These are phyloP conservation scores for Octomys mimax DNA, from an alignment of 2,797 vertebrate genomes.

Conservation along the genomic window DNA sequence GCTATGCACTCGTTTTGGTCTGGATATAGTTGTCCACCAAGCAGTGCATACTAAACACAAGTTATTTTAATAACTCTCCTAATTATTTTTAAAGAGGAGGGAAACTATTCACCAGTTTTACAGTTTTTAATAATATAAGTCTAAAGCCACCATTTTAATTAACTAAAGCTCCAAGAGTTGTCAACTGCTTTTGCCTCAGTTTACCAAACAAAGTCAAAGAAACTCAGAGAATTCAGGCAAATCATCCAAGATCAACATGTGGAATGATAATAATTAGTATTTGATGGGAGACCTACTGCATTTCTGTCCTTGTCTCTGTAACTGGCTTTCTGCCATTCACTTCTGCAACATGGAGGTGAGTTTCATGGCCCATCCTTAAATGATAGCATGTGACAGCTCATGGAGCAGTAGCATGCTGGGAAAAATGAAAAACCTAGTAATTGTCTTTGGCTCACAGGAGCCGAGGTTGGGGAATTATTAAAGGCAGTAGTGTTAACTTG, in stretches of 20 bases:
- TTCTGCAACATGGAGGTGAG: not conserved
- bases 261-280: conserved; percentile 37
- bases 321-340: conserved; percentile 15
- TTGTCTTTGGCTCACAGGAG: conserved; percentile 43
- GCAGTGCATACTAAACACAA: not conserved
- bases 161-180: conserved; percentile 13
- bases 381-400: not conserved
- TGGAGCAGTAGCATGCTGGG: not conserved
- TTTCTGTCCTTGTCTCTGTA: conserved; percentile 3
- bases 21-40: conserved; percentile 15
- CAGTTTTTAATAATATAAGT: conserved; percentile 25
- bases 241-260: conserved; percentile 13
- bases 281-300: not conserved
- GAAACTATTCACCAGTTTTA: conserved; percentile 35
- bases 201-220: conserved; percentile 63
- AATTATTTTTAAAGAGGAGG: conserved; percentile 29
- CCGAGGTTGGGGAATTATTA: not conserved
- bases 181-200: conserved; percentile 32
- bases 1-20: conserved; percentile 9
- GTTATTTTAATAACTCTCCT: conserved; percentile 58
- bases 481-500: not conserved
- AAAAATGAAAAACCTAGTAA: conserved; percentile 52
- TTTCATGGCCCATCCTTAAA: not conserved
- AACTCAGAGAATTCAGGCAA: conserved; percentile 18
- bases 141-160: conserved; percentile 59